phyloP scores from a whole-genome alignment of 1,140 invertebrate genomes.

The Drosophila arizonae region DNA sequence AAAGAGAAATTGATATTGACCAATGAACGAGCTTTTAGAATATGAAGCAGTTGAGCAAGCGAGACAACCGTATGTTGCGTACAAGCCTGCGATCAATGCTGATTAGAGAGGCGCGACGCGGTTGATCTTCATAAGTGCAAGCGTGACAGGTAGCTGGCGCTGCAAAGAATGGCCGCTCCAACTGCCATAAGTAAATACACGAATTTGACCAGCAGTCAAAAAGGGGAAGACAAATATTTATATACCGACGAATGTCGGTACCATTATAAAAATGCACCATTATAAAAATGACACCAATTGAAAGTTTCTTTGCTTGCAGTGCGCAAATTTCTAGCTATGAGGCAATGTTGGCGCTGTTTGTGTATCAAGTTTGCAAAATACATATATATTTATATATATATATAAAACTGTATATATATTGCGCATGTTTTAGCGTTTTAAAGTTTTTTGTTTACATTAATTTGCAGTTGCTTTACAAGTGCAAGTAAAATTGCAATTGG shows the following conservation, averaged over 20 bases:
- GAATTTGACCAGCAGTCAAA: too few species aligned
- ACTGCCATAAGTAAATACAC: neutral
- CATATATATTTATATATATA: neutral
- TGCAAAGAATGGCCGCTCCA: neutral
- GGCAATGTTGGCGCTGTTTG: neutral
- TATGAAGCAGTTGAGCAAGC: neutral
- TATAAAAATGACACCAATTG: neutral
- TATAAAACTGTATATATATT: neutral
- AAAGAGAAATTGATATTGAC: neutral
- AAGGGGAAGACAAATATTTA: neutral
- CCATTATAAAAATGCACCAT: too few species aligned
- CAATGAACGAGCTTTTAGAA: neutral
- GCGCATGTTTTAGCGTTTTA: slow-evolving; percentile 24
- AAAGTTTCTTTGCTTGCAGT: neutral
- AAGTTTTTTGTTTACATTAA: slow-evolving; percentile 56
- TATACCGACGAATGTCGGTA: neutral
- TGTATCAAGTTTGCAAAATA: slow-evolving; percentile 18
- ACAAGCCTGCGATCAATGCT: neutral
- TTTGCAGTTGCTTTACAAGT: slow-evolving; percentile 62
- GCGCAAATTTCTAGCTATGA: slow-evolving; percentile 1
- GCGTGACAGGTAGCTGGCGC: neutral
- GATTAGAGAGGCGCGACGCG: neutral
- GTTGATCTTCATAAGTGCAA: neutral
- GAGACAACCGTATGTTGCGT: neutral
- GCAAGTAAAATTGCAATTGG: slow-evolving; percentile 72